Evolutionary conservation across 2,113 vertebrate species (phyloP), one percentile per base, ranked within the genome.

Genomic region (Macquaria ambigua): DNA sequence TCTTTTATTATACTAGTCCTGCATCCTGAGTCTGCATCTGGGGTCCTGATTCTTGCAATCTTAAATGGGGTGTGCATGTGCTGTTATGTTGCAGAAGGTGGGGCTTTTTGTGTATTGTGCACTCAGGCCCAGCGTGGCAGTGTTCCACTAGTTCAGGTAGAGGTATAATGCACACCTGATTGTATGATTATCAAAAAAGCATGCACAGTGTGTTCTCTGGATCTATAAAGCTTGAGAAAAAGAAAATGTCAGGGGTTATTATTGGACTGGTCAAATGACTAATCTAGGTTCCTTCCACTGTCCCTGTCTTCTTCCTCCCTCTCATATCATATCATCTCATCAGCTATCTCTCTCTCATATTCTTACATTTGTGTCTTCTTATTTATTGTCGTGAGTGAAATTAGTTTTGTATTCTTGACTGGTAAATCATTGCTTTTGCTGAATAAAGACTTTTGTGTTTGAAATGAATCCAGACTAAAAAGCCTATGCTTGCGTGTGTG

Each of bases 391-490:
- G 4, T 48, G 53, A 82, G 25, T 66, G 37, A 73, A 85, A 81
- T 74, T 67, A 21, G 28, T 79, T 79, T 72, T 52, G 79, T 84
- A 89, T 70, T 84, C 43, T 77, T 34, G 67, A 76, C 18, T 73
- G 62, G 39, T 76, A 77, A 75, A 83, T 20, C 28, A 75, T 52
- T 79, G 41, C 25, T 84, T 80, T 75, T 72, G 58, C 77, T 74
- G 28, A 79, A 84, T 39, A 77, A 84, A 74, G 61, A 64, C 52
- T 25, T 52, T 9, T 67, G 56, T 77, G 25, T 71, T 70, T 77
- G 63, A 86, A 86, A 88, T 80, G 3, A 74, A 81, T 69, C 43
- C 6, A 76, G 66, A 70, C n/a, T 48, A 70, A 83, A 74, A 84
- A 21, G 52, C 7, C 48, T 43, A 4, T 21, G 18, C 28, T 71